Percentiles rank a stretch among this genome's conserved stretches.
Evolutionary conservation across 2,797 vertebrate species (phyloP).

Genomic region (Echeneis naucrates): DNA sequence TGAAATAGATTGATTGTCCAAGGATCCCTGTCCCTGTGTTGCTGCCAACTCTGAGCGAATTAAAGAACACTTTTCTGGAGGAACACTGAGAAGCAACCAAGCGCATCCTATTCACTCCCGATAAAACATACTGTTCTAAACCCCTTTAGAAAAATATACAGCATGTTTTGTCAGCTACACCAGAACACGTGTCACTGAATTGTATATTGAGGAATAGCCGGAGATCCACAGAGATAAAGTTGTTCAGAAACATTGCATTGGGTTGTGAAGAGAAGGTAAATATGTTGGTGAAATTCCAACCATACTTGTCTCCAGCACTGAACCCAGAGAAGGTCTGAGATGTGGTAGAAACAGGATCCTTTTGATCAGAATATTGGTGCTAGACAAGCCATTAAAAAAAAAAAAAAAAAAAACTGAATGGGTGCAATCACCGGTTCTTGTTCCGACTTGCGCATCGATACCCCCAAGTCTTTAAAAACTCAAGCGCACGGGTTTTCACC

Average conservation of each 20-base stretch:
- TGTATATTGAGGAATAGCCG: constrained; percentile 2
- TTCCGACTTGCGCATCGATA: constrained; percentile 4
- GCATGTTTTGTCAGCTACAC: not conserved
- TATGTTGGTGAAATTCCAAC: not conserved
- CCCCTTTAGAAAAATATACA: not conserved
- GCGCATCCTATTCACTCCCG: constrained; percentile 45
- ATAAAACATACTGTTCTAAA: constrained; percentile 46
- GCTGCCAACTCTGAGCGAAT: constrained; percentile 78
- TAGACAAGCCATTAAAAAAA: constrained; percentile 10
- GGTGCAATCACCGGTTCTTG: constrained; percentile 25
- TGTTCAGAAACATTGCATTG: not conserved
- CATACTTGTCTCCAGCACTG: constrained; percentile 6
- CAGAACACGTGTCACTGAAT: constrained; percentile 13
- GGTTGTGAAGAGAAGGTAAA: not conserved
- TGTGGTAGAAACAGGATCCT: not conserved
- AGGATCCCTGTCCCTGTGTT: constrained; percentile 56
- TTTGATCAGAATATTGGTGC: constrained; percentile 7
- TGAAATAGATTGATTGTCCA: constrained; percentile 79
- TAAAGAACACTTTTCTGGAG: constrained; percentile 73
- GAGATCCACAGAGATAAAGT: not conserved
- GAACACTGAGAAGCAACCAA: constrained; percentile 53
- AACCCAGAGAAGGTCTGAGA: constrained; percentile 13
- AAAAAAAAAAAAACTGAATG: constrained; percentile 12
- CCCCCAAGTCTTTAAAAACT: constrained; percentile 26
- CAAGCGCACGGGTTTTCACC: not conserved